These are phyloP conservation scores for Melanotaenia maccullochi DNA, from an alignment of 2,797 vertebrate genomes.

Conservation along the genomic window DNA sequence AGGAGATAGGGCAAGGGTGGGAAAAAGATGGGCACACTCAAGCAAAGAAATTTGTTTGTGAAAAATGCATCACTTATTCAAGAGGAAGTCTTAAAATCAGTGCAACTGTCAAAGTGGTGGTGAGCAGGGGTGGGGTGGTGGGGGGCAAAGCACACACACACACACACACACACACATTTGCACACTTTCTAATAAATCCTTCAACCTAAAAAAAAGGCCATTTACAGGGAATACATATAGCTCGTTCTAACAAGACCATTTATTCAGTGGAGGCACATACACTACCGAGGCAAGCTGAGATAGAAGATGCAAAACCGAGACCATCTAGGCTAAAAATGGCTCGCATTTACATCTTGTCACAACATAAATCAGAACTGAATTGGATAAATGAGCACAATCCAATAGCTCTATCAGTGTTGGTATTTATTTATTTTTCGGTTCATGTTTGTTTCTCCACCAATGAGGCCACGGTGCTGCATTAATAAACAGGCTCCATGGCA, in stretches of 20 bases:
- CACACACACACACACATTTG: conserved; percentile 24
- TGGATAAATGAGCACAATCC: conserved; percentile 53
- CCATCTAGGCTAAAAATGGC: conserved; percentile 58
- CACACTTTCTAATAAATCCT: conserved; percentile 52
- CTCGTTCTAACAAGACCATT: conserved; percentile 58
- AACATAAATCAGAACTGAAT: conserved; percentile 60
- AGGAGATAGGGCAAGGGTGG: conserved; percentile 34
- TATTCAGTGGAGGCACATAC: conserved; percentile 39
- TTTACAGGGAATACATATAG: conserved; percentile 60
- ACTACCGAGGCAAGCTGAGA: conserved; percentile 41
- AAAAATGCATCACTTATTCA: conserved; percentile 77
- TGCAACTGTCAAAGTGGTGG: conserved; percentile 70
- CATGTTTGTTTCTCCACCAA: conserved; percentile 15
- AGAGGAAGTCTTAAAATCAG: conserved; percentile 66
- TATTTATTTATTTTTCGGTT: conserved; percentile 19
- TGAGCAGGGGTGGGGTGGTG: conserved; percentile 43
- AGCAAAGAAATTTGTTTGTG: conserved; percentile 74
- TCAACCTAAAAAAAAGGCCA: conserved; percentile 58
- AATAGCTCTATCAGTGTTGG: conserved; percentile 26
- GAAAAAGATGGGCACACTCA: conserved; percentile 63
- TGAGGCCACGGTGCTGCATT: conserved; percentile 15
- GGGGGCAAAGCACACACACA: conserved; percentile 17
- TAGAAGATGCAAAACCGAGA: conserved; percentile 34
- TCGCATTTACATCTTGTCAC: conserved; percentile 50
- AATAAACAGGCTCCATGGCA: background rate